phyloP scores from a whole-genome alignment of 2,797 vertebrate species.

The Sebastes hubbsi region DNA sequence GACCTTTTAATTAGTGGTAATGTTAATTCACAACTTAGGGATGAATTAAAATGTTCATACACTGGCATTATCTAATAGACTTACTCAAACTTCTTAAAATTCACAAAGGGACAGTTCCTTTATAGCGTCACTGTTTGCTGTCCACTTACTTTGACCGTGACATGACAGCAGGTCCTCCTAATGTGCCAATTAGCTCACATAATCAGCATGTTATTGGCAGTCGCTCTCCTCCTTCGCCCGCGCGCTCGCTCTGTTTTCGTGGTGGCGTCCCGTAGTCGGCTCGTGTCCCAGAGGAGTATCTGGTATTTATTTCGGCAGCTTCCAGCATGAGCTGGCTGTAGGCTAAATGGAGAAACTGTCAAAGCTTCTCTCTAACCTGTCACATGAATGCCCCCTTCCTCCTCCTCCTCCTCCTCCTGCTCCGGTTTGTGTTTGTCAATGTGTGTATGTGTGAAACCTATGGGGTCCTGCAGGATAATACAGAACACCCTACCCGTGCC shows the following conservation, averaged over 20 bases:
- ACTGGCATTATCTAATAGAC: not conserved
- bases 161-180: conserved; percentile 47
- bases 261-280: conserved; percentile 61
- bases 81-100: not conserved
- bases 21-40: not conserved
- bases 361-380: conserved; percentile 76
- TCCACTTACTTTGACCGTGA: conserved; percentile 25
- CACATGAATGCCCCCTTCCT: conserved; percentile 56
- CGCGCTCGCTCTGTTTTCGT: conserved; percentile 48
- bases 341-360: conserved; percentile 79
- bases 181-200: conserved; percentile 64
- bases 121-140: not conserved
- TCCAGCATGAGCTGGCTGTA: conserved; percentile 64
- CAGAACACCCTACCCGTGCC: conserved; percentile 58
- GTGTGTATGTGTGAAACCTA: conserved; percentile 54
- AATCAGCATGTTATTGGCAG: conserved; percentile 62
- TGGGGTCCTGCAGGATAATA: conserved; percentile 63
- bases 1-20: not conserved
- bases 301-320: conserved; percentile 76
- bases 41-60: not conserved
- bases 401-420: not conserved
- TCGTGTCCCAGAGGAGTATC: conserved; percentile 62
- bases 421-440: conserved; percentile 30
- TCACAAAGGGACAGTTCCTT: not conserved
- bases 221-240: conserved; percentile 21